phyloP scores from a whole-genome alignment of 2,113 vertebrate species.

The Lates calcarifer region DNA sequence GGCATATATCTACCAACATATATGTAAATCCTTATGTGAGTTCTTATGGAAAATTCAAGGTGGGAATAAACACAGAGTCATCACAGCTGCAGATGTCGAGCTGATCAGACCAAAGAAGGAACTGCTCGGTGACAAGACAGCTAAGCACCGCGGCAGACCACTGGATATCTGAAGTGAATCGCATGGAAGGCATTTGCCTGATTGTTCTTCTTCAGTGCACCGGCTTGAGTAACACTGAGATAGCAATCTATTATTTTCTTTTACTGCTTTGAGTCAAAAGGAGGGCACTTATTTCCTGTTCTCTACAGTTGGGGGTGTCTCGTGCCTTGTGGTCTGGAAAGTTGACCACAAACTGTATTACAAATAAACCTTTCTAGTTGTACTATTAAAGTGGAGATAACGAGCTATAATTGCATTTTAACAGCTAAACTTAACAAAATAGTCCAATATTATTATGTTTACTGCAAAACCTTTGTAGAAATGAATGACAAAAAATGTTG shows the following conservation, averaged over 20 bases:
- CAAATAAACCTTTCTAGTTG: constrained; percentile 35
- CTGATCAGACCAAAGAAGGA: constrained; percentile 74
- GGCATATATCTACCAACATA: background rate
- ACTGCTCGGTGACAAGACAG: constrained; percentile 64
- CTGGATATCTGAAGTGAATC: constrained; percentile 67
- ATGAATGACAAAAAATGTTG: background rate
- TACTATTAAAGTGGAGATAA: background rate
- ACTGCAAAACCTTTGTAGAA: background rate
- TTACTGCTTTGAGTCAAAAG: constrained; percentile 66
- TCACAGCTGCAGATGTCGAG: constrained; percentile 27
- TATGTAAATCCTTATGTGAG: background rate
- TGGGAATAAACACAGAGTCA: constrained; percentile 33
- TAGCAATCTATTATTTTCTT: constrained; percentile 82
- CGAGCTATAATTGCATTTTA: background rate
- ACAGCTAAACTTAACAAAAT: background rate
- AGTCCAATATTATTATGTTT: background rate
- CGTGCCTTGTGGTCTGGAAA: constrained; percentile 60
- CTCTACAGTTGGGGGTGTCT: constrained; percentile 31
- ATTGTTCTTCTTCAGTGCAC: constrained; percentile 82
- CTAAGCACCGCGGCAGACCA: constrained; percentile 18
- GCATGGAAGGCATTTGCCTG: constrained; percentile 78
- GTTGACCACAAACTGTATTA: constrained; percentile 55
- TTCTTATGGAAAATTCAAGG: constrained; percentile 3
- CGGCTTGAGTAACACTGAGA: constrained; percentile 75
- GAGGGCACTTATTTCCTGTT: constrained; percentile 73